phyloP scores from a whole-genome alignment of 2,113 vertebrate genomes.

The Salvelinus alpinus region DNA sequence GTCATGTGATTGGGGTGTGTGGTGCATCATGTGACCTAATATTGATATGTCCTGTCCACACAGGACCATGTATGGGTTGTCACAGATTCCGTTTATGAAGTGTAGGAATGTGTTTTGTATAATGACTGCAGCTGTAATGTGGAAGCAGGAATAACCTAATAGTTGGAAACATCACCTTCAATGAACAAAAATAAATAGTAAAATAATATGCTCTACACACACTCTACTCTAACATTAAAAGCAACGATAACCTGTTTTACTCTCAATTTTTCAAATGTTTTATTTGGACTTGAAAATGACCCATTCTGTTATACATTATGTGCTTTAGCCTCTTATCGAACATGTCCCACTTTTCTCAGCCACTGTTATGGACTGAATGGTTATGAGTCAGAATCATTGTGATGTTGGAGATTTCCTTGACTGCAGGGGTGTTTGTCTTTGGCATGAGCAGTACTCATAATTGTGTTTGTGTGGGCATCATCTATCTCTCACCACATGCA shows the following conservation, averaged over 20 bases:
- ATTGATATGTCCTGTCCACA: not conserved
- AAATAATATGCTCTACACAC: too few species aligned
- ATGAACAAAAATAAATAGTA: not conserved
- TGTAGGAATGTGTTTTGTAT: not conserved
- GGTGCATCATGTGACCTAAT: not conserved
- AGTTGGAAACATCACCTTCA: too few species aligned
- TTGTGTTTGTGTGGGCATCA: constrained; percentile 7
- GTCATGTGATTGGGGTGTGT: not conserved
- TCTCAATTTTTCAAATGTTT: too few species aligned
- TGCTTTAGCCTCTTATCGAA: too few species aligned
- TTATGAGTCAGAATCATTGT: not conserved
- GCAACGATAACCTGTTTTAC: too few species aligned
- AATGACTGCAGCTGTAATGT: not conserved
- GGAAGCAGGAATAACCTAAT: not conserved
- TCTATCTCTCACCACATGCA: too few species aligned
- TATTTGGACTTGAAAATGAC: too few species aligned
- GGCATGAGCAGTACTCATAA: not conserved
- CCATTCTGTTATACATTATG: too few species aligned
- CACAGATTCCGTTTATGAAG: not conserved
- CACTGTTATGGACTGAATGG: not conserved
- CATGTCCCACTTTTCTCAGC: not conserved
- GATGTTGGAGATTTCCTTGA: not conserved
- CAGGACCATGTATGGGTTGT: too few species aligned
- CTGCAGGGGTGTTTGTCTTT: not conserved
- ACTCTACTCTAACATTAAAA: too few species aligned